phyloP scores from a whole-genome alignment of 2,888 invertebrate species.

The Drosophila pegasa region DNA sequence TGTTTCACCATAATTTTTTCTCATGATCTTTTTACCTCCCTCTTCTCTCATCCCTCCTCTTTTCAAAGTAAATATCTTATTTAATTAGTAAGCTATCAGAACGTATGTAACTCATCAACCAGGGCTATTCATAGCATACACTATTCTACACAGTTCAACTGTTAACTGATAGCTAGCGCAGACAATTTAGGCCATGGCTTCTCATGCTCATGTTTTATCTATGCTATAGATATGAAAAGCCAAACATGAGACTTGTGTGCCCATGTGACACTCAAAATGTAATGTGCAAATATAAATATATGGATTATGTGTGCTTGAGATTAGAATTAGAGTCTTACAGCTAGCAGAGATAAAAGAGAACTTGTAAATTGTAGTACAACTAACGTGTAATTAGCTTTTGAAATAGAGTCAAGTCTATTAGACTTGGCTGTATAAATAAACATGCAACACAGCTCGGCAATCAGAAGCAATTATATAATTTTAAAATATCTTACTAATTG shows the following conservation, averaged over 20 bases:
- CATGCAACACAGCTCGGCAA: constrained; percentile 18
- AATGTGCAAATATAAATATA: constrained; percentile 35
- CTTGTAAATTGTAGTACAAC: neutral
- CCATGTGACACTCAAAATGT: constrained; percentile 48
- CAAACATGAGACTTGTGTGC: constrained; percentile 38
- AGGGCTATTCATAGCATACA: constrained; percentile 25
- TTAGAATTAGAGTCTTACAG: constrained; percentile 2
- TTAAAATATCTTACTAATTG: constrained; percentile 21
- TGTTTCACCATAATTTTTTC: too few relatives aligned
- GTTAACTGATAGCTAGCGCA: constrained; percentile 47
- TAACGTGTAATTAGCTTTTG: constrained; percentile 9
- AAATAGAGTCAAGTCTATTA: constrained; percentile 12
- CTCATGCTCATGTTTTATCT: constrained; percentile 55
- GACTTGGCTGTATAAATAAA: constrained; percentile 1
- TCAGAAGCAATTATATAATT: constrained; percentile 29
- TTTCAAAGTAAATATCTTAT: neutral
- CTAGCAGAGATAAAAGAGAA: neutral
- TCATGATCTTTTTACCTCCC: neutral
- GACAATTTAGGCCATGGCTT: constrained; percentile 70
- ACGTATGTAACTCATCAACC: constrained; percentile 13
- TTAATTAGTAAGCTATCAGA: neutral
- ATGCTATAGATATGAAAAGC: constrained; percentile 54
- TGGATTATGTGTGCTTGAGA: constrained; percentile 29
- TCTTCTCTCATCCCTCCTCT: neutral
- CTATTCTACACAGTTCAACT: constrained; percentile 20